A percentile compares a stretch with the other conserved stretches of the same genome.
Evolutionary conservation across 1,140 invertebrate species (phyloP).

Genomic region (Delia radicum): DNA sequence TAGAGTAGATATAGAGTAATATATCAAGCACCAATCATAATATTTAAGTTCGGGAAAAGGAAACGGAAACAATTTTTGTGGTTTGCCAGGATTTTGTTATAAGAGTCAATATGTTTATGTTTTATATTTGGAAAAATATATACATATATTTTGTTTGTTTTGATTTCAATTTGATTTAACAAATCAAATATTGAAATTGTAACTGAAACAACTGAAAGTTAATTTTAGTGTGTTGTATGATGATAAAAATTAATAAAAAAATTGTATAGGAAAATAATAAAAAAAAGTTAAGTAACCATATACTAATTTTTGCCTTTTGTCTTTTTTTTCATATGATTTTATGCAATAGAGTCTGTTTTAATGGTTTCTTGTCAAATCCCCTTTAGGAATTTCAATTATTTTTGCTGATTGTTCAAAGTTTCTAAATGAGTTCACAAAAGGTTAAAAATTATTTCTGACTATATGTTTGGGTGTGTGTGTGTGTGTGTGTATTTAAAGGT

Average conservation of each 20-base stretch:
- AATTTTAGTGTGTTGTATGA: not conserved
- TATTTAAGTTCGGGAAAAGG: not conserved
- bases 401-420: constrained; percentile 14
- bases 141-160: not conserved
- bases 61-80: not conserved
- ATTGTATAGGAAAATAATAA: not conserved
- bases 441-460: too few relatives aligned
- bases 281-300: not conserved
- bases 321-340: not conserved
- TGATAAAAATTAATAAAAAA: not conserved
- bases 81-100: not conserved
- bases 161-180: not conserved
- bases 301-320: not conserved
- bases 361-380: not conserved
- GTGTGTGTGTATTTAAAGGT: not conserved
- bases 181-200: not conserved
- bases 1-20: not conserved
- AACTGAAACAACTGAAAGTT: not conserved
- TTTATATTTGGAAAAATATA: not conserved
- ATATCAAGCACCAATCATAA: not conserved
- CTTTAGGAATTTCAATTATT: constrained; percentile 13
- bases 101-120: not conserved
- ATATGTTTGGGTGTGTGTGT: not conserved
- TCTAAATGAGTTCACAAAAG: constrained; percentile 4
- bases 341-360: not conserved